A percentile compares a stretch with the other conserved stretches of the same genome.
phyloP scores from a whole-genome alignment of 2,888 invertebrate genomes.

The Hermaeophaga mercurialis region DNA sequence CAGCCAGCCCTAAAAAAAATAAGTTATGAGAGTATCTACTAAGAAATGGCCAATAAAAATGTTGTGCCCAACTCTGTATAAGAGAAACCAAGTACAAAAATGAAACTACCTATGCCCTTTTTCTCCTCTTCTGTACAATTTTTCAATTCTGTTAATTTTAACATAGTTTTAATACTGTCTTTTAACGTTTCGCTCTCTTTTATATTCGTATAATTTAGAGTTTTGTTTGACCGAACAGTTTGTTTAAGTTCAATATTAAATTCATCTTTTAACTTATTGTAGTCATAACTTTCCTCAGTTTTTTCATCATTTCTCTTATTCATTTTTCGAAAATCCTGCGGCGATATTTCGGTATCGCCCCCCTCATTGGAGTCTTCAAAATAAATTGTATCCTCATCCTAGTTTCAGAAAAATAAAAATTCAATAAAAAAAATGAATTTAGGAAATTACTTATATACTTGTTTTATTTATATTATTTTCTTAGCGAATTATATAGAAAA shows the following conservation, averaged over 20 bases:
- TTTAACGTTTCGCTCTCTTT: slow-evolving; percentile 54
- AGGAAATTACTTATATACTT: too few relatives aligned
- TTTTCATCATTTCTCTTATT: slow-evolving; percentile 27
- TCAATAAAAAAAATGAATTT: not conserved
- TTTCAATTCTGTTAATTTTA: slow-evolving; percentile 47
- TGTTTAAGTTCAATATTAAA: slow-evolving; percentile 56
- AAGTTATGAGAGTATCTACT: slow-evolving; percentile 3
- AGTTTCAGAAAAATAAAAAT: not conserved
- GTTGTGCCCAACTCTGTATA: too few relatives aligned
- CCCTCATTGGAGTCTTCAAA: slow-evolving; percentile 34
- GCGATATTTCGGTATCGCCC: slow-evolving; percentile 19
- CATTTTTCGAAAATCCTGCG: slow-evolving; percentile 3
- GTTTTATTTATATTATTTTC: too few relatives aligned
- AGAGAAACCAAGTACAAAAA: too few relatives aligned
- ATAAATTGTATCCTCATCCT: slow-evolving; percentile 34
- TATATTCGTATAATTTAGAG: slow-evolving; percentile 55
- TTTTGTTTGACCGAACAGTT: slow-evolving; percentile 50
- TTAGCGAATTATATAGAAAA: not conserved
- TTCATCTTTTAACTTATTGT: slow-evolving; percentile 50
- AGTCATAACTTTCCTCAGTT: slow-evolving; percentile 41
- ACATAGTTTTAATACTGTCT: slow-evolving; percentile 52
- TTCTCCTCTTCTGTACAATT: slow-evolving; percentile 60
- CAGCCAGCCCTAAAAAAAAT: slow-evolving; percentile 37
- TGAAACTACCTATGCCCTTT: slow-evolving; percentile 55
- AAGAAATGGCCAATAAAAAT: too few relatives aligned